These are phyloP conservation scores for Platorchestia sp. DNA, from an alignment of 1,140 invertebrate species.

Conservation along the genomic window DNA sequence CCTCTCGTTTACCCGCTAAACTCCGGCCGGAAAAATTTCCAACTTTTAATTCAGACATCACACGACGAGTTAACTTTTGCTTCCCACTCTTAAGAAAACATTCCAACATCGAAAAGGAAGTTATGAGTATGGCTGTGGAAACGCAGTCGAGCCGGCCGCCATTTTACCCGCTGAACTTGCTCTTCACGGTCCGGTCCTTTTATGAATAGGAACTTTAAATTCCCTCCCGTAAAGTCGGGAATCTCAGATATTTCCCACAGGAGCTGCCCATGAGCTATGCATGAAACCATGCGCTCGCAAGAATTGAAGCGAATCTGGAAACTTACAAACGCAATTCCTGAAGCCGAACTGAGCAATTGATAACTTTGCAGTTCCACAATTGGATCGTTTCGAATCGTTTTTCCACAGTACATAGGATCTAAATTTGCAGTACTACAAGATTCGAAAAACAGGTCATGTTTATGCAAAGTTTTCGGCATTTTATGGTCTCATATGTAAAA, in stretches of 20 bases:
- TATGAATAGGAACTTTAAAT: conserved; percentile 38
- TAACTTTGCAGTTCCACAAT: neutral
- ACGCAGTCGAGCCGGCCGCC: neutral
- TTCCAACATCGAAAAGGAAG: conserved; percentile 19
- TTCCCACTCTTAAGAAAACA: conserved; percentile 15
- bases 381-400: too few species aligned
- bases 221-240: conserved; percentile 1
- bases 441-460: neutral
- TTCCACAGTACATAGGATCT: neutral
- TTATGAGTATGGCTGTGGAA: neutral
- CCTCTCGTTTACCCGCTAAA: conserved; percentile 6
- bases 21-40: neutral
- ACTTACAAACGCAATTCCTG: neutral
- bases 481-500: too few species aligned
- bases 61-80: conserved; percentile 26
- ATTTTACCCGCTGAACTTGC: conserved; percentile 3
- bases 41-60: conserved; percentile 36
- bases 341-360: neutral
- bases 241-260: conserved; percentile 20
- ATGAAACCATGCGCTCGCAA: neutral
- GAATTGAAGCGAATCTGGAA: neutral
- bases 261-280: neutral
- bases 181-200: conserved; percentile 33
- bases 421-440: neutral
- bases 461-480: neutral